These are phyloP conservation scores for Schizothorax lantsangensis DNA, from an alignment of 2,797 vertebrate genomes.

Conservation along the genomic window DNA sequence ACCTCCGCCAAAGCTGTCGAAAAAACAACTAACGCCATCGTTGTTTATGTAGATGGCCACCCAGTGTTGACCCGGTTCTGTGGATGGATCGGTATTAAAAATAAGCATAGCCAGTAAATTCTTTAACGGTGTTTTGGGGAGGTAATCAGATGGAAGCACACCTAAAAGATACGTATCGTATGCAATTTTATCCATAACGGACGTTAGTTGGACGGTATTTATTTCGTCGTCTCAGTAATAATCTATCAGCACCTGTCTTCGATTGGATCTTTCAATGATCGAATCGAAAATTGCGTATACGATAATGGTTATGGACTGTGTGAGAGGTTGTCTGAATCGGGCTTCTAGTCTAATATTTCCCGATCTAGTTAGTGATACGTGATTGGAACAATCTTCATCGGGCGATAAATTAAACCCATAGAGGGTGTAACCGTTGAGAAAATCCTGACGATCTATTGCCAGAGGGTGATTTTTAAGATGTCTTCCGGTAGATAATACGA, in stretches of 20 bases:
- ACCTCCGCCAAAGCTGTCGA: neutral
- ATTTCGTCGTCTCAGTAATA: neutral
- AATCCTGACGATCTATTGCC: too few relatives aligned
- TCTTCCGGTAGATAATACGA: too few relatives aligned
- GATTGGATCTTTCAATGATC: neutral
- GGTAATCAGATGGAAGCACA: neutral
- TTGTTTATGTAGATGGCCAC: neutral
- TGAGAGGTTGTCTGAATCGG: too few relatives aligned
- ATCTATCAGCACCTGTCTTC: neutral
- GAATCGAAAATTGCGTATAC: neutral
- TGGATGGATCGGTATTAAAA: neutral
- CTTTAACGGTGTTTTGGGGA: neutral
- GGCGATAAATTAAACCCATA: too few relatives aligned
- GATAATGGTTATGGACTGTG: too few relatives aligned
- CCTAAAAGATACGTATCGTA: neutral
- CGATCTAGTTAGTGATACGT: too few relatives aligned
- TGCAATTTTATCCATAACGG: too few relatives aligned
- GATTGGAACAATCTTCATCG: too few relatives aligned
- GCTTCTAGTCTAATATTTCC: too few relatives aligned
- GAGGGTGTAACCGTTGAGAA: too few relatives aligned
- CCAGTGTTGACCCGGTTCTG: neutral
- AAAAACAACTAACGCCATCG: neutral
- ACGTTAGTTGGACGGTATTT: neutral
- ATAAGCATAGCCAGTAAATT: neutral
- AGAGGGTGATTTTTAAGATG: too few relatives aligned